These are phyloP conservation scores for Ptychoptera contaminata DNA, from an alignment of 2,888 invertebrate genomes.

Conservation along the genomic window DNA sequence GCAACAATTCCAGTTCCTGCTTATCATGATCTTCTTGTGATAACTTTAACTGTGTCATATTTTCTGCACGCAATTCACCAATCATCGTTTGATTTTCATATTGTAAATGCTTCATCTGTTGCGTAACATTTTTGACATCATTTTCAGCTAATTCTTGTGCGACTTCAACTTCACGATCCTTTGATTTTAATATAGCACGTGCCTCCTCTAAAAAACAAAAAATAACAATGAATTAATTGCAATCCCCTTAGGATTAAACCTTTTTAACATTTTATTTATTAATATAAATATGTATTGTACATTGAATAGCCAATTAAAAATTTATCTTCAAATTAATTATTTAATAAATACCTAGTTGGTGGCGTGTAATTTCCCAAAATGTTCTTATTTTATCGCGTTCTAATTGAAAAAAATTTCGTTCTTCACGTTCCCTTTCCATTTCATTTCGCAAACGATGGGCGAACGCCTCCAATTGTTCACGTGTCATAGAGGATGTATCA, in stretches of 20 bases:
- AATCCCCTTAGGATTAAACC: too few species aligned
- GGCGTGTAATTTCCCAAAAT: constrained; percentile 90
- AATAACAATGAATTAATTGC: neutral
- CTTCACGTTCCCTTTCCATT: constrained; percentile 85
- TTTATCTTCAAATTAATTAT: neutral
- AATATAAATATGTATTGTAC: too few species aligned
- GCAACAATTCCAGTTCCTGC: constrained; percentile 60
- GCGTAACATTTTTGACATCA: constrained; percentile 75
- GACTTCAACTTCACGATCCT: constrained; percentile 79
- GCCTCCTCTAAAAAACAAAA: constrained; percentile 24
- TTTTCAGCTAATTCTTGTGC: constrained; percentile 73
- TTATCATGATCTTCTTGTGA: constrained; percentile 68
- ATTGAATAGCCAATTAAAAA: neutral
- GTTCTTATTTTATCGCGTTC: constrained; percentile 88
- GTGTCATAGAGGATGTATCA: constrained; percentile 79
- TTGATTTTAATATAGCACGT: constrained; percentile 39
- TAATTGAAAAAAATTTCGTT: constrained; percentile 87
- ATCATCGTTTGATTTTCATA: constrained; percentile 80
- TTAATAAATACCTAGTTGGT: constrained; percentile 59
- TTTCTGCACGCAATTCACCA: constrained; percentile 71
- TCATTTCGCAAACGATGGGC: constrained; percentile 74
- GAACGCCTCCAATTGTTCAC: constrained; percentile 85
- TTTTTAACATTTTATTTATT: too few species aligned
- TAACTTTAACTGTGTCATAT: constrained; percentile 62
- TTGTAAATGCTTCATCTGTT: constrained; percentile 83